A percentile compares a stretch with the other conserved stretches of the same genome.
Conservation (phyloP, 2,113 vertebrate genomes). For the Furnarius figulus region DNA sequence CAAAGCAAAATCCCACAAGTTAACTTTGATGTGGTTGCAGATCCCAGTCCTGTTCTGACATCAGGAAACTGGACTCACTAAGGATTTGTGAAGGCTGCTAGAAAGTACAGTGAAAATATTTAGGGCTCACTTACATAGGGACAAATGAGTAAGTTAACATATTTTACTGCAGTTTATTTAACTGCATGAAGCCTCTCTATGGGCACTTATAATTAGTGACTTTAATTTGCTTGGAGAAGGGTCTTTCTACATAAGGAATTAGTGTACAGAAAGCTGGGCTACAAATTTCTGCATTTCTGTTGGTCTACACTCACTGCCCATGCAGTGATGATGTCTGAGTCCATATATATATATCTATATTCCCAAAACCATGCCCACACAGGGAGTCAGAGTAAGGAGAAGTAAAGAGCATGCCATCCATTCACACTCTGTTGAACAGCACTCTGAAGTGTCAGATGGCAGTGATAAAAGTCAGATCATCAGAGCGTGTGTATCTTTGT, state of each 20-base stretch:
- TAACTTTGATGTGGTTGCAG: conserved; percentile 29
- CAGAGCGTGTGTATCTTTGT: not conserved
- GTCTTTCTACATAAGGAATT: not conserved
- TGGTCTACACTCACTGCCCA: not conserved
- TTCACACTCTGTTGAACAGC: not conserved
- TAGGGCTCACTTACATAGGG: not conserved
- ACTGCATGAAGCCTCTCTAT: not conserved
- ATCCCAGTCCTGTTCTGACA: not conserved
- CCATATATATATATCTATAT: not conserved
- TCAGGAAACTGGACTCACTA: not conserved
- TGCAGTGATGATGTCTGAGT: not conserved
- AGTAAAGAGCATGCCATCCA: not conserved
- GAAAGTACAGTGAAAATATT: not conserved
- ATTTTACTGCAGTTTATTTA: not conserved
- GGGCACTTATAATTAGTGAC: not conserved
- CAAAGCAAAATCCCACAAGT: conserved; percentile 13
- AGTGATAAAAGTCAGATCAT: not conserved
- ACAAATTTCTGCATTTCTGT: not conserved
- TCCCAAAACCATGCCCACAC: not conserved
- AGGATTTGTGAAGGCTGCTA: conserved; percentile 24
- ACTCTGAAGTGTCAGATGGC: not conserved
- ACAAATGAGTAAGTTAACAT: not conserved
- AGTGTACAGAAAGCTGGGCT: not conserved
- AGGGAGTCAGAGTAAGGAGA: not conserved
- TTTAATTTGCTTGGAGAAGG: not conserved